Evolutionary conservation across 2,888 invertebrate genomes (phyloP).

Genomic region (Octodonta nipae): DNA sequence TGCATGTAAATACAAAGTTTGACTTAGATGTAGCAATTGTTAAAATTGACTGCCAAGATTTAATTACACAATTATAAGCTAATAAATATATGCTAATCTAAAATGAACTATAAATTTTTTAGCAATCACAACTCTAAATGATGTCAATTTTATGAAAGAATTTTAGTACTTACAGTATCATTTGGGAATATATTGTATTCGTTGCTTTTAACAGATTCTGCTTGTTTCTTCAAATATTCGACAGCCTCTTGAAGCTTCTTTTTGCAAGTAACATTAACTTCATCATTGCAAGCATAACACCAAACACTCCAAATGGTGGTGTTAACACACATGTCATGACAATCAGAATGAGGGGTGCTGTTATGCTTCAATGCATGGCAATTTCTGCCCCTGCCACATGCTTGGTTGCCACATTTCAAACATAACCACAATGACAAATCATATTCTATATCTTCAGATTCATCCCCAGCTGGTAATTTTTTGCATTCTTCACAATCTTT

Average conservation of each 20-base stretch:
- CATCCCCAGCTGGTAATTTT: constrained; percentile 14
- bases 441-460: constrained; percentile 31
- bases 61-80: no score
- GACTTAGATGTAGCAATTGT: no score
- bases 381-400: constrained; percentile 55
- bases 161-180: constrained; percentile 3
- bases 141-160: no score
- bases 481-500: constrained; percentile 40
- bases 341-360: constrained; percentile 60
- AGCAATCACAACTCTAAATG: no score
- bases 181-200: constrained; percentile 12
- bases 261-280: constrained; percentile 45
- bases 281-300: constrained; percentile 67
- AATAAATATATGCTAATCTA: no score
- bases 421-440: constrained; percentile 61
- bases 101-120: no score
- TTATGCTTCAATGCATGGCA: constrained; percentile 65
- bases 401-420: constrained; percentile 63
- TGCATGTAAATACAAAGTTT: no score
- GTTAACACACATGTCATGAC: constrained; percentile 60
- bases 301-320: constrained; percentile 59
- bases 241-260: constrained; percentile 60
- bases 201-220: constrained; percentile 18
- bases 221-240: constrained; percentile 54
- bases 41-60: no score